A percentile compares a stretch with the other conserved stretches of the same genome.
phyloP scores from a whole-genome alignment of 2,888 invertebrate genomes.

The Lasius fuliginosus region DNA sequence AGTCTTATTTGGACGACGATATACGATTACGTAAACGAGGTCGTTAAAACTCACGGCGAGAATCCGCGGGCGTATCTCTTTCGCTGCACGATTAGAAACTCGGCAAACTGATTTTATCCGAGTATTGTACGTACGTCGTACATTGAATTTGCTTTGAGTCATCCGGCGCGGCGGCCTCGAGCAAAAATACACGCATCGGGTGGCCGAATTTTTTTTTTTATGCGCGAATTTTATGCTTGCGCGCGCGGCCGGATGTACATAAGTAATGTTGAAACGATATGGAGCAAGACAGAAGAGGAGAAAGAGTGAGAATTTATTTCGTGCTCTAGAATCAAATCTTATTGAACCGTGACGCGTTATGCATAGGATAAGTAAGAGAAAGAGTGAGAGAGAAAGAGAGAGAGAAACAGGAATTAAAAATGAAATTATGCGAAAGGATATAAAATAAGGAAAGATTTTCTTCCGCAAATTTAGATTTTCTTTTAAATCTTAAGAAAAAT shows the following conservation, averaged over 20 bases:
- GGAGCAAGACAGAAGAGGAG: neutral
- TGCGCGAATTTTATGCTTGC: neutral
- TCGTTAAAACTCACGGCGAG: neutral
- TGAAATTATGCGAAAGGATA: neutral
- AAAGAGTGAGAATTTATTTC: neutral
- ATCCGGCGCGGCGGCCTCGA: slow-evolving; percentile 46
- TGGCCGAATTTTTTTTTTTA: slow-evolving; percentile 23
- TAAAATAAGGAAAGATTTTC: neutral
- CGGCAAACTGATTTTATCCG: slow-evolving; percentile 37
- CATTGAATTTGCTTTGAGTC: slow-evolving; percentile 49
- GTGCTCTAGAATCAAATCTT: slow-evolving; percentile 4
- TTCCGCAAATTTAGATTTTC: neutral
- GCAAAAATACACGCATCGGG: slow-evolving; percentile 38
- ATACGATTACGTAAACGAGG: slow-evolving; percentile 14
- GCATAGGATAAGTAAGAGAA: neutral
- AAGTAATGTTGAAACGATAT: neutral
- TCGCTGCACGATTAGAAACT: slow-evolving; percentile 27
- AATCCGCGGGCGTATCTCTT: slow-evolving; percentile 16
- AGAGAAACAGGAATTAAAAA: neutral
- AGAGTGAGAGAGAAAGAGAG: too few relatives aligned
- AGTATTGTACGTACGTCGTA: neutral
- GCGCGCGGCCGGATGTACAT: neutral
- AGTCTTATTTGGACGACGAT: slow-evolving; percentile 14
- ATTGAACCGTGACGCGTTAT: neutral
- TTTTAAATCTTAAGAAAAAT: neutral